These are phyloP conservation scores for Diarsia brunnea DNA, from an alignment of 2,888 invertebrate genomes.

Conservation along the genomic window DNA sequence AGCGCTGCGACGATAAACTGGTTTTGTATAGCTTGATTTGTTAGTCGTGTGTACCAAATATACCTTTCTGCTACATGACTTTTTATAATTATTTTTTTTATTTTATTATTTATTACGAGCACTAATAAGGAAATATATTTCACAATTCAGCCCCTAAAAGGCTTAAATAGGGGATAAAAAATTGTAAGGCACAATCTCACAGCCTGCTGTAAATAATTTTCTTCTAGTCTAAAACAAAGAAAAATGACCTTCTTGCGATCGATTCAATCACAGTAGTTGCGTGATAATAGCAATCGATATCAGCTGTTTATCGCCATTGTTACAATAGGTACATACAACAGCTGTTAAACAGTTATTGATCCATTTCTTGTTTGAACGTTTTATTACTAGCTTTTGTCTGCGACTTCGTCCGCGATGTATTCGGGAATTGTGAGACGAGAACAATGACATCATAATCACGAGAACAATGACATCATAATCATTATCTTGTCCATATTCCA, in stretches of 20 bases:
- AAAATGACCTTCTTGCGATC: neutral
- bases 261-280: constrained; percentile 1
- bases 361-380: constrained; percentile 16
- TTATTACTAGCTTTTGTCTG: neutral
- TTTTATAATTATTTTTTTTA: too few species aligned
- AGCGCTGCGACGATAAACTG: too few species aligned
- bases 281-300: constrained; percentile 12
- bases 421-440: neutral
- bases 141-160: neutral
- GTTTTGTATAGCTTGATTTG: too few species aligned
- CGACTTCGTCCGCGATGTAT: neutral
- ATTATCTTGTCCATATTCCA: too few species aligned
- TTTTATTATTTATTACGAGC: neutral
- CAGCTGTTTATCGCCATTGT: constrained; percentile 25
- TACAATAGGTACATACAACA: neutral
- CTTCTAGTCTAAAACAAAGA: neutral
- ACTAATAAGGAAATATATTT: neutral
- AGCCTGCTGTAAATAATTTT: neutral
- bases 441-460: too few species aligned
- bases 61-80: neutral
- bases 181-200: neutral
- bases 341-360: constrained; percentile 19
- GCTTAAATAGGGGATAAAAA: neutral
- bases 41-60: neutral
- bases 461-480: neutral